Evolutionary conservation across 92 coral and sea anemone genomes (phyloP).

Genomic region (Desmophyllum pertusum): DNA sequence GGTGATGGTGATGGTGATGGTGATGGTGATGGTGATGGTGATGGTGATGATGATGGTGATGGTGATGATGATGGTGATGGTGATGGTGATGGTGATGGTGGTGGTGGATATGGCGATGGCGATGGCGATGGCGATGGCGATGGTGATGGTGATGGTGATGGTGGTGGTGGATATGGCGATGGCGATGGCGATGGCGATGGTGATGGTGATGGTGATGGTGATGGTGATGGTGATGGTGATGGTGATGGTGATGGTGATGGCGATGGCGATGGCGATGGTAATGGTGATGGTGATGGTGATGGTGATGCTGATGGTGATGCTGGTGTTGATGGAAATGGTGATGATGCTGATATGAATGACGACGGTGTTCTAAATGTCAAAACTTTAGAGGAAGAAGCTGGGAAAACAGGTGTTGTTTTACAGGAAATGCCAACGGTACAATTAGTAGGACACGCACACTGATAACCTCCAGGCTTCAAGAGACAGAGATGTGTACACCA

Average conservation of each 20-base stretch:
- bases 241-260: not conserved
- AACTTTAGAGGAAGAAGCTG: not conserved
- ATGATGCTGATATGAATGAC: too few species aligned
- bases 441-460: conserved; percentile 67
- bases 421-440: conserved; percentile 19
- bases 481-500: conserved; percentile 70
- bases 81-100: too few species aligned
- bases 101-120: too few species aligned
- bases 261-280: not conserved
- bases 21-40: too few species aligned
- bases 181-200: not conserved
- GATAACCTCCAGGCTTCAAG: conserved; percentile 47
- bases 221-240: not conserved
- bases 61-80: too few species aligned
- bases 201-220: not conserved
- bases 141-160: not conserved
- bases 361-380: too few species aligned
- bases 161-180: conserved; percentile 1
- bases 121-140: too few species aligned
- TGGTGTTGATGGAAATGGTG: not conserved
- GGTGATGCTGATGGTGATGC: not conserved
- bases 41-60: too few species aligned
- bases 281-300: not conserved
- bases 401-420: conserved; percentile 31
- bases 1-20: too few species aligned